Conservation (phyloP, 2,797 vertebrate species). For the Novumbra hubbsi region DNA sequence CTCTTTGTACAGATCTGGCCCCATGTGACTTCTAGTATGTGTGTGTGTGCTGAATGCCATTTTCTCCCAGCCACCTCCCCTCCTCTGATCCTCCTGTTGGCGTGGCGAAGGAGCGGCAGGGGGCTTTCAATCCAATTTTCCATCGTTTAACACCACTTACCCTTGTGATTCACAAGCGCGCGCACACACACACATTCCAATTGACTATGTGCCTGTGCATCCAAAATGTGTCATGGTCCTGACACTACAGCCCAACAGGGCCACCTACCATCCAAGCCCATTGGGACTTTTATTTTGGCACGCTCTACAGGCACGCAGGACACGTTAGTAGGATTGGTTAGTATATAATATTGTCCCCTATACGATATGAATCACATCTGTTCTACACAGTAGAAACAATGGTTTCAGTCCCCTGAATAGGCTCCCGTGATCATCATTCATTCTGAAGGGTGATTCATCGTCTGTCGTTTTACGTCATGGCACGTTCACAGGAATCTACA, state of each 20-base stretch:
- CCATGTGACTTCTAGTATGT: slow-evolving; percentile 34
- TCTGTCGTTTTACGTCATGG: slow-evolving; percentile 47
- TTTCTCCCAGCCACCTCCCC: slow-evolving; percentile 62
- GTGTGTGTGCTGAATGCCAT: slow-evolving; percentile 46
- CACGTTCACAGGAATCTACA: slow-evolving; percentile 39
- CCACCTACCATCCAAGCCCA: slow-evolving; percentile 36
- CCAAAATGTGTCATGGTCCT: slow-evolving; percentile 22
- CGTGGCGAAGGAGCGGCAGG: slow-evolving; percentile 65
- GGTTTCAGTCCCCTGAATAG: slow-evolving; percentile 1
- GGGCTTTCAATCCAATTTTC: slow-evolving; percentile 82
- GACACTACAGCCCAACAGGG: slow-evolving; percentile 6
- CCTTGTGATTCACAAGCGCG: slow-evolving; percentile 62
- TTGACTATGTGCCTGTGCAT: too few relatives aligned
- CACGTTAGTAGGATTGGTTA: not conserved
- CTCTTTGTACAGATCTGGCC: slow-evolving; percentile 52
- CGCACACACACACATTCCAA: slow-evolving; percentile 16
- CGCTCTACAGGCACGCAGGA: not conserved
- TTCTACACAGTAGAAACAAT: slow-evolving; percentile 1
- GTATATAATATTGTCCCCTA: not conserved
- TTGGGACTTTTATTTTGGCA: not conserved
- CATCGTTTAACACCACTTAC: slow-evolving; percentile 80
- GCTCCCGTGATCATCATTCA: not conserved
- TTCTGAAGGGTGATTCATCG: slow-evolving; percentile 13
- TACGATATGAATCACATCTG: not conserved
- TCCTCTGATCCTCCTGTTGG: slow-evolving; percentile 69